A percentile compares a stretch with the other conserved stretches of the same genome.
Evolutionary conservation across 2,888 invertebrate species (phyloP).

Genomic region (Erebia epiphron): DNA sequence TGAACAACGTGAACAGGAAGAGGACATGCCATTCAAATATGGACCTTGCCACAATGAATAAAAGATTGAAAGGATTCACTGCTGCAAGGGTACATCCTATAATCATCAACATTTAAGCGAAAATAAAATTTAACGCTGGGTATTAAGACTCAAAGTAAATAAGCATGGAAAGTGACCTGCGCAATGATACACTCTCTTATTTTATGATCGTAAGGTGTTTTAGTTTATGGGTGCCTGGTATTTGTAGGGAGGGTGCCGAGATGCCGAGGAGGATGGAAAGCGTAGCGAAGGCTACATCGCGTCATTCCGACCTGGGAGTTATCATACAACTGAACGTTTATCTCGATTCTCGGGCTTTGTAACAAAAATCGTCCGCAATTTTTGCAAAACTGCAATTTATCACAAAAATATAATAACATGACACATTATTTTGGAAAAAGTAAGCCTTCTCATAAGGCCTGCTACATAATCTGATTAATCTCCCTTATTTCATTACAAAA

Average conservation of each 20-base stretch:
- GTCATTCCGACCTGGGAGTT: neutral
- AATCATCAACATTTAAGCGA: neutral
- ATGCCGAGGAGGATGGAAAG: slow-evolving; percentile 12
- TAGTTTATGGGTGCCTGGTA: slow-evolving; percentile 25
- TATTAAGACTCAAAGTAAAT: neutral
- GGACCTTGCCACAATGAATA: neutral
- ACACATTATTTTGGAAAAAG: no score
- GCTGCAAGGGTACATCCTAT: neutral
- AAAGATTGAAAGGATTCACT: neutral
- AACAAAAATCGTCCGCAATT: neutral
- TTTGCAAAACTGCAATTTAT: no score
- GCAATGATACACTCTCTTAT: neutral
- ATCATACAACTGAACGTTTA: neutral
- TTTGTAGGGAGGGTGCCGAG: slow-evolving; percentile 13
- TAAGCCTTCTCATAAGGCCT: no score
- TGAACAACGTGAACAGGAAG: neutral
- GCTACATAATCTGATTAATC: no score
- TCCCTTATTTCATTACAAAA: no score
- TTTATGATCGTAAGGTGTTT: neutral
- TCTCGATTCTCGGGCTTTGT: neutral
- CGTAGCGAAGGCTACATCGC: neutral
- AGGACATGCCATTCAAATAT: slow-evolving; percentile 5
- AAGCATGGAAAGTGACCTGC: slow-evolving; percentile 3
- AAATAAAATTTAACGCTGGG: neutral
- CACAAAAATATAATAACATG: no score